Evolutionary conservation across 2,888 invertebrate genomes (phyloP).

Genomic region (Cantharis nigra): DNA sequence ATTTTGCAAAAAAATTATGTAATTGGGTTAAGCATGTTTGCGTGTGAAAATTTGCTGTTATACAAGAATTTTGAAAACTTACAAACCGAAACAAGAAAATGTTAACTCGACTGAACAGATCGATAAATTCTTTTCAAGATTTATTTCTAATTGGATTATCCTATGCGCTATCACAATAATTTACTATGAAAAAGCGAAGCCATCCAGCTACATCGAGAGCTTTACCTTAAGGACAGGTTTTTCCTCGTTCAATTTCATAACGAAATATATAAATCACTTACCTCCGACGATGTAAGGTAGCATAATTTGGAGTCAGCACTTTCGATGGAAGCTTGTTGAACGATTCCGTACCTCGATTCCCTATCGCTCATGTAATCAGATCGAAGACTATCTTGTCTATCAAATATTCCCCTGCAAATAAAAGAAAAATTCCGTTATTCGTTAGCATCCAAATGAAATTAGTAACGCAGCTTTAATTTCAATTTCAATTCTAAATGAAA

Average conservation of each 20-base stretch:
- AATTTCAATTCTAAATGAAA: not conserved
- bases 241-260: not conserved
- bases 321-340: conserved; percentile 92
- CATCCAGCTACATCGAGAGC: not conserved
- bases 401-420: conserved; percentile 74
- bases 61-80: not conserved
- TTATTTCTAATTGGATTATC: not conserved
- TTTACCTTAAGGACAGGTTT: not conserved
- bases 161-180: not conserved
- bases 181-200: not conserved
- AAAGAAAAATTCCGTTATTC: not conserved
- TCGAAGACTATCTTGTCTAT: conserved; percentile 86
- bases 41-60: not conserved
- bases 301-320: conserved; percentile 93
- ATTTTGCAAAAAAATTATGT: not conserved
- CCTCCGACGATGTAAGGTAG: conserved; percentile 95
- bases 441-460: not conserved
- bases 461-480: not conserved
- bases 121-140: not conserved
- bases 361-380: conserved; percentile 91
- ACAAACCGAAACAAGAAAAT: not conserved
- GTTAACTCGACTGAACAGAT: not conserved
- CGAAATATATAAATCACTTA: conserved; percentile 60
- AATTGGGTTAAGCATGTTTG: not conserved
- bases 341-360: conserved; percentile 85